Percentiles rank a stretch among this genome's conserved stretches.
Evolutionary conservation across 2,888 invertebrate genomes (phyloP).

Genomic region (Nowickia ferox): DNA sequence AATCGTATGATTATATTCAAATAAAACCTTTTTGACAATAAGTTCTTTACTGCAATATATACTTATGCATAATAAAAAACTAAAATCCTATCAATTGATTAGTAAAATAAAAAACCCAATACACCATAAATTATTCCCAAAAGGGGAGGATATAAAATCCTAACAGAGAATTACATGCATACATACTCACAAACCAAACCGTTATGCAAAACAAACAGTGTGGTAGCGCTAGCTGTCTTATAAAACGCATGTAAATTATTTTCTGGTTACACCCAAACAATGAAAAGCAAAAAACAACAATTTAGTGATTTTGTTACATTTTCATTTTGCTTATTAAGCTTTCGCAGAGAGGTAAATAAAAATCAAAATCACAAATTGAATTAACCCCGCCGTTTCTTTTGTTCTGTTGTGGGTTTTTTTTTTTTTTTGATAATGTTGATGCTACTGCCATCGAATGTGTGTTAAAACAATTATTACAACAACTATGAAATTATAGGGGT

Average conservation of each 20-base stretch:
- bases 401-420: conserved; percentile 15
- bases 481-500: conserved; percentile 68
- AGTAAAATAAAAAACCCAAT: conserved; percentile 33
- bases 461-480: conserved; percentile 45
- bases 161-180: background rate
- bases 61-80: conserved; percentile 1
- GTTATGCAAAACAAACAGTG: conserved; percentile 2
- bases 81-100: conserved; percentile 62
- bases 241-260: conserved; percentile 65
- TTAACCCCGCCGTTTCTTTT: conserved; percentile 59
- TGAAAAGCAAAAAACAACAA: conserved; percentile 42
- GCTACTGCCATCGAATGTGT: conserved; percentile 15
- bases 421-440: conserved; percentile 2
- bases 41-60: conserved; percentile 40
- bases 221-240: conserved; percentile 1
- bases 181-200: conserved; percentile 16
- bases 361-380: conserved; percentile 64
- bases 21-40: conserved; percentile 51
- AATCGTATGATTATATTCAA: conserved; percentile 54
- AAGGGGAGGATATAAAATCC: conserved; percentile 8
- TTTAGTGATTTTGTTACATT: conserved; percentile 63
- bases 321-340: conserved; percentile 46
- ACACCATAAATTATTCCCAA: conserved; percentile 31
- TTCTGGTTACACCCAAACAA: conserved; percentile 56
- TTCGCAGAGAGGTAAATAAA: background rate